A percentile compares a stretch with the other conserved stretches of the same genome.
Evolutionary conservation across 37 sponge, comb jelly and placozoan species (phyloP).

Genomic region (Aphrocallistes beatrix): DNA sequence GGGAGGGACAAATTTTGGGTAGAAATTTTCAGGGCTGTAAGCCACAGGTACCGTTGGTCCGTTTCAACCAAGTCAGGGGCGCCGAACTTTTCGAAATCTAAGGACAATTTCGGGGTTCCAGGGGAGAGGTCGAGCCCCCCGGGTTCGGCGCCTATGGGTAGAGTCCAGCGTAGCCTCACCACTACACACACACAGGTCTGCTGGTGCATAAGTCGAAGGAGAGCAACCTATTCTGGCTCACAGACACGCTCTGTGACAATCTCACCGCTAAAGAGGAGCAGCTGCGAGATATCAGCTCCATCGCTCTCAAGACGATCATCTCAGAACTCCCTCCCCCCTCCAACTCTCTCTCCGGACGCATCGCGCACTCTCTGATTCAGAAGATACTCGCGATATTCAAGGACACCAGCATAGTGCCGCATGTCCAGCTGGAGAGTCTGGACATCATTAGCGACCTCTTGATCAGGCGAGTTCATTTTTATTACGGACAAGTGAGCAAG

Average conservation of each 20-base stretch:
- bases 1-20: too few species aligned
- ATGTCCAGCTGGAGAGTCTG: constrained; percentile 80
- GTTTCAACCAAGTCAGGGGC: too few species aligned
- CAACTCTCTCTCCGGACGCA: not conserved
- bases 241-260: constrained; percentile 62
- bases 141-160: too few species aligned
- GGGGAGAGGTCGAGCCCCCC: too few species aligned
- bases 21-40: too few species aligned
- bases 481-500: too few species aligned
- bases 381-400: not conserved
- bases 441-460: constrained; percentile 89
- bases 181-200: constrained; percentile 67
- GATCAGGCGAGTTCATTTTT: not conserved
- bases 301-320: constrained; percentile 91
- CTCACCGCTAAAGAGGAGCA: constrained; percentile 77
- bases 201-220: constrained; percentile 82
- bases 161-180: too few species aligned
- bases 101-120: not conserved
- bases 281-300: constrained; percentile 56
- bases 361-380: constrained; percentile 21
- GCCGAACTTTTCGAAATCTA: too few species aligned
- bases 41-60: too few species aligned
- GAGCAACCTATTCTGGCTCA: constrained; percentile 62
- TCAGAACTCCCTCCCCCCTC: constrained; percentile 52
- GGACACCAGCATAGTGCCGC: constrained; percentile 36